Evolutionary conservation across 1,140 invertebrate species (phyloP), one percentile per base, ranked within the genome.

Genomic region (Caenorhabditis brenneri): DNA sequence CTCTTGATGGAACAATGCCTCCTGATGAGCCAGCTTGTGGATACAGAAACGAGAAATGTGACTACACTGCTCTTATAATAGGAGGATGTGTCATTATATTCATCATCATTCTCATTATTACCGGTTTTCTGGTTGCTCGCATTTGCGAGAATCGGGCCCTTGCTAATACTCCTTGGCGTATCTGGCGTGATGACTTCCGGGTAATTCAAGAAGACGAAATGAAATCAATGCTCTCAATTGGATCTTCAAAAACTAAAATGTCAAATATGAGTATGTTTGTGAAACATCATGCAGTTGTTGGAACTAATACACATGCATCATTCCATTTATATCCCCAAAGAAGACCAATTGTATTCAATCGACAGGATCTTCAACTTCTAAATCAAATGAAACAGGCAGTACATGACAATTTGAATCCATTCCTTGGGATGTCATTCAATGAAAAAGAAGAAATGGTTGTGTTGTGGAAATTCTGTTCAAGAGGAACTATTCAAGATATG

Each of bases 191-290:
- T 78, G 89, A 90, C 36, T 87, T 91, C 83, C 51, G 89, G 12
- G 87, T 88, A 31, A 85, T 90, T 36, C 86, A 85, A 48, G 88
- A 85, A 51, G 89, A 90, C 15, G 89, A 90, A 80, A 87, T 90
- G 85, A 90, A 91, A 79, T 90, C 89, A 9, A 91, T 90, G 89
- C 81, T 90, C 7, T 90, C 89, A n/a, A 89, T 90, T 53, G 89
- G 89, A 22, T 88, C 86, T 42, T 85, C 89, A 19, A 87, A 86
- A 60, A 90, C 89, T n/a, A 90, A 90, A 82, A 78, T 90, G 81
- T 86, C 83, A 10, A 90, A 90, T 60, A 88, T 91, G 86, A 84
- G 82, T n/a, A 74, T 80, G 19, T 90, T 90, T 82, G 88, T 87
- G 12, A 90, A 90, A 78, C 89, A 90, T 78, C 89, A 90, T 83